phyloP scores from a whole-genome alignment of 2,888 invertebrate genomes.

The Venustoraphidia nigricollis region DNA sequence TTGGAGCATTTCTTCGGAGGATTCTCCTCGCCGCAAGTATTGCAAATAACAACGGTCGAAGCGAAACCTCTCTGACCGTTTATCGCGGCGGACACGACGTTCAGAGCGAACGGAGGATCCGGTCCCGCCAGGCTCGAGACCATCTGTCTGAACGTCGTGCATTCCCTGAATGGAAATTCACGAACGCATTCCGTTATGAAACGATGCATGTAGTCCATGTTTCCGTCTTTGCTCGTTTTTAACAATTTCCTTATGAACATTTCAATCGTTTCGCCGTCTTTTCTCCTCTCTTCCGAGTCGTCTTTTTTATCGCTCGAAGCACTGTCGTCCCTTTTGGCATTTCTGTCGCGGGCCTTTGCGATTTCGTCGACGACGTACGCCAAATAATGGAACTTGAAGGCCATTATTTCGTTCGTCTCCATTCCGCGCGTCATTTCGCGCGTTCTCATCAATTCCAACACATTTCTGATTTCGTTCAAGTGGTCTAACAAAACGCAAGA shows the following conservation, averaged over 20 bases:
- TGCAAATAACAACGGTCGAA: conserved; percentile 51
- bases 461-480: conserved; percentile 56
- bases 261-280: conserved; percentile 55
- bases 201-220: conserved; percentile 43
- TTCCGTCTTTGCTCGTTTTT: conserved; percentile 56
- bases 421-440: conserved; percentile 69
- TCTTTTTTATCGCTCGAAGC: conserved; percentile 13
- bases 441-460: conserved; percentile 71
- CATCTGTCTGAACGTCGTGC: conserved; percentile 78
- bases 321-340: conserved; percentile 21
- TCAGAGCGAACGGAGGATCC: conserved; percentile 53
- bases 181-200: conserved; percentile 75
- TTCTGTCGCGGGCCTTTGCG: conserved; percentile 47
- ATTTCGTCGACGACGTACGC: conserved; percentile 59
- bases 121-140: conserved; percentile 59
- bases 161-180: conserved; percentile 82
- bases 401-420: conserved; percentile 80
- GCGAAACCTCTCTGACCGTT: conserved; percentile 78
- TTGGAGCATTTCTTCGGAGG: conserved; percentile 88
- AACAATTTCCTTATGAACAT: conserved; percentile 58
- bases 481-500: conserved; percentile 56
- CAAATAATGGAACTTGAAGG: conserved; percentile 78
- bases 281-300: conserved; percentile 19
- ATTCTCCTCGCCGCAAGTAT: conserved; percentile 76
- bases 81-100: conserved; percentile 62